Evolutionary conservation across 2,888 invertebrate species (phyloP), one percentile per base, ranked within the genome.

Genomic region (Drosophila falleni): DNA sequence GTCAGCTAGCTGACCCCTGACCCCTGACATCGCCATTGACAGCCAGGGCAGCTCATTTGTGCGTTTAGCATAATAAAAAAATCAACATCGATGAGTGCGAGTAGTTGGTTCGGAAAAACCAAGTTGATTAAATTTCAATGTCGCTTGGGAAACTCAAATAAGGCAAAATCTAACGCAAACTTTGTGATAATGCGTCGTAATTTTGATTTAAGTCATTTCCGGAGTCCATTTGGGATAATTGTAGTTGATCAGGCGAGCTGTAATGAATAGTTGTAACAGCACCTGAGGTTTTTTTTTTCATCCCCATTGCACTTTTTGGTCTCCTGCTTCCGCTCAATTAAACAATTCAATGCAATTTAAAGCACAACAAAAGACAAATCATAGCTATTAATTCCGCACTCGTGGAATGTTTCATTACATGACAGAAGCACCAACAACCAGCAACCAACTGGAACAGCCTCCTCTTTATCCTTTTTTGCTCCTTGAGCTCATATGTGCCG

Each of bases 321-420:
- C 66, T 51, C 31, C 72, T 69, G 69, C 64, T 90, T 84, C 78
- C 86, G 88, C 75, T 76, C 81, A 90, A 89, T 90, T 89, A 67
- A 90, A 81, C 90, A 87, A 80, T 87, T 77, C 68, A 87, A 79
- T 76, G 83, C 77, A 77, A 83, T 80, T 79, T 79, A 73, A 59
- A 60, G 62, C 23, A 81, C 72, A 81, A 83, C 77, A 87, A 85
- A 79, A 85, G 81, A 84, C 84, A 90, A 89, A 83, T 87, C 81
- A 81, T 83, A 66, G 77, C 90, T 79, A 90, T 89, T 90, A 90
- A 90, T 89, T 84, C 85, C 58, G 80, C 84, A 89, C 89, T 85
- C 80, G 65, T 71, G 91, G 90, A 90, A 91, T 90, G 91, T 90
- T 90, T 90, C 87, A 90, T 89, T 89, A 86, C 64, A 56, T 41